A percentile compares a stretch with the other conserved stretches of the same genome.
Evolutionary conservation across 2,113 vertebrate genomes (phyloP).

Genomic region (zebrafish (Danio rerio)): GRCz12tu NC_133177.1:37147001-37147500

Average conservation of each 20-base stretch:
- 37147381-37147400: no score
- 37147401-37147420: no score
- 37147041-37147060: neutral
- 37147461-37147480: no score
- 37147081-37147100: neutral
- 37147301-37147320: no score
- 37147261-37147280: neutral
- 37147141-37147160: neutral
- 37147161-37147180: neutral
- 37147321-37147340: neutral
- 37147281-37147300: neutral
- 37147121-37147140: neutral
- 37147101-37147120: neutral
- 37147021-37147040: neutral
- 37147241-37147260: neutral
- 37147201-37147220: neutral
- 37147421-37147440: no score
- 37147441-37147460: no score
- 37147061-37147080: neutral
- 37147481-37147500: no score
- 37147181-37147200: neutral
- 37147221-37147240: neutral
- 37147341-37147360: no score
- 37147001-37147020: no score
- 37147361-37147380: no score